Evolutionary conservation across 2,797 vertebrate genomes (phyloP), one percentile per base, ranked within the genome.

Genomic region (Gadopsis bispinosus): DNA sequence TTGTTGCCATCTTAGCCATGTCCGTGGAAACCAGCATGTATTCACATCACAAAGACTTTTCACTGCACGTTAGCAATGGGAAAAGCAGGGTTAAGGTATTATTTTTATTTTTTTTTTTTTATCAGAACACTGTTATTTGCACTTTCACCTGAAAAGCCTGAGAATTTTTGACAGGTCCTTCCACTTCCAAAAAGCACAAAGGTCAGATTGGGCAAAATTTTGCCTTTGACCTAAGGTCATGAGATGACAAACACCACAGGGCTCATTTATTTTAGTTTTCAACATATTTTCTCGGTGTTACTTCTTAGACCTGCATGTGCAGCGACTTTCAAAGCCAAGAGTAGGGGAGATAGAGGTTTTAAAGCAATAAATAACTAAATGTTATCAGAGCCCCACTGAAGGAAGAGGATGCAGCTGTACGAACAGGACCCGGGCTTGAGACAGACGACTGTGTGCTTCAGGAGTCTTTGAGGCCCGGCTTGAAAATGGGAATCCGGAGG

Each of bases 371-470:
- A 96, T 95, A 95, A 94, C 92, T 84, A 81, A 91, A 92, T 91
- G 94, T 96, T 96, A 95, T 96, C 95, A 93, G 95, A 92, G 91
- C 88, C 91, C 79, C 68, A 69, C 94, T 93, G 88, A 91, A 95
- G 95, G 95, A 96, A 96, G 88, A 95, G 95, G 95, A 95, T 94
- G 95, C 95, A 96, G 95, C 95, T 96, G 95, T 93, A 94, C 86
- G 94, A 91, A 94, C 94, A 94, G 91, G 91, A 89, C 90, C 88
- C 50, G 61, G 86, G 89, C 89, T 80, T 60, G 92, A 95, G 95
- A 92, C 91, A 78, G 93, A 43, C 88, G 82, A 86, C 93, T 83
- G 84, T 83, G 83, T 91, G 91, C 94, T 95, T 88, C 90, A 94
- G 92, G 92, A 95, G 93, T 91, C 95, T 95, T 94, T 94, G 94